phyloP scores from a whole-genome alignment of 2,113 vertebrate species.

The Petaurus breviceps region DNA sequence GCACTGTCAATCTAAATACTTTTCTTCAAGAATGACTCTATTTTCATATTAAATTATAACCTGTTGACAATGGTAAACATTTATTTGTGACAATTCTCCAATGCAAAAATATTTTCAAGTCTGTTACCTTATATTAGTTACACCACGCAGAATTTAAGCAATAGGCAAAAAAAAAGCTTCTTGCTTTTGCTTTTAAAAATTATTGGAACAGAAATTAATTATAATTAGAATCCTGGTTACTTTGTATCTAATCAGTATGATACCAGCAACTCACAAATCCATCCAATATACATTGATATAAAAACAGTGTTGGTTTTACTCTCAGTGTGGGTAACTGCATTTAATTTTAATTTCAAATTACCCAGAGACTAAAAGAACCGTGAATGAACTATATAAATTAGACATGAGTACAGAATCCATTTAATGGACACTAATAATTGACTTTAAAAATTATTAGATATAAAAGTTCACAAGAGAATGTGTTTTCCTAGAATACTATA shows the following conservation, averaged over 20 bases:
- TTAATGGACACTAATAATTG: neutral
- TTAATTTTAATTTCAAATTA: neutral
- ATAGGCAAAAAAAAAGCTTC: neutral
- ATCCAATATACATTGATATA: neutral
- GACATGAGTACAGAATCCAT: neutral
- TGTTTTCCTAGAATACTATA: neutral
- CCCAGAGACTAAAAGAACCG: neutral
- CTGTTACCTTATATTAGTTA: neutral
- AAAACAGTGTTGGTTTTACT: neutral
- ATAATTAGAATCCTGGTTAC: neutral
- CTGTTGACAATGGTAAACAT: neutral
- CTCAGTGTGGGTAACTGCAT: neutral
- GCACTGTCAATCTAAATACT: neutral
- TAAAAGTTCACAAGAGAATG: neutral
- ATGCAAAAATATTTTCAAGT: neutral
- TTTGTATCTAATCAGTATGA: neutral
- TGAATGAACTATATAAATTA: accelerated
- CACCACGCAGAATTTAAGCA: neutral
- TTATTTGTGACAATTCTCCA: neutral
- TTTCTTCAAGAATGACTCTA: neutral
- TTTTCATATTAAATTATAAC: neutral
- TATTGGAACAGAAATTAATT: neutral
- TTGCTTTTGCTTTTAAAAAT: neutral
- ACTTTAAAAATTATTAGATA: neutral
- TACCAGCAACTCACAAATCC: accelerated